phyloP scores from a whole-genome alignment of 2,888 invertebrate species.

The Dynastes hyllus region DNA sequence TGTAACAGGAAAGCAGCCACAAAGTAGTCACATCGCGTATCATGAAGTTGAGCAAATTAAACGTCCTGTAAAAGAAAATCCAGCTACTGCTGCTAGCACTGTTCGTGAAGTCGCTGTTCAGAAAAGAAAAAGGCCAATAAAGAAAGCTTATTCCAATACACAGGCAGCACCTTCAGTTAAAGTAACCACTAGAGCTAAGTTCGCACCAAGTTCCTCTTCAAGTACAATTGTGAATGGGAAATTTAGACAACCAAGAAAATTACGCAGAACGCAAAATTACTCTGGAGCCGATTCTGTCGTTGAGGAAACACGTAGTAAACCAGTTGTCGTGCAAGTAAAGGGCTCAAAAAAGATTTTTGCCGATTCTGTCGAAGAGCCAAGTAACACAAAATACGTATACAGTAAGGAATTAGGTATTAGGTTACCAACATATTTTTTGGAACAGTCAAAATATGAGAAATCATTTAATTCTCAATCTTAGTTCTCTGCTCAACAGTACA shows the following conservation, averaged over 20 bases:
- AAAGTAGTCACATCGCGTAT: constrained; percentile 78
- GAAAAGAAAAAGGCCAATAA: constrained; percentile 45
- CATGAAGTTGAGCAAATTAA: constrained; percentile 73
- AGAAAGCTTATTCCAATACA: constrained; percentile 44
- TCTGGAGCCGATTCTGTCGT: constrained; percentile 59
- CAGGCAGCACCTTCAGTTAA: constrained; percentile 40
- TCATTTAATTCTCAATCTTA: constrained; percentile 74
- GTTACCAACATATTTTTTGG: constrained; percentile 81
- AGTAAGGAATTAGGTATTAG: constrained; percentile 78
- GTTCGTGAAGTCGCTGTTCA: constrained; percentile 62
- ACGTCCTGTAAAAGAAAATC: constrained; percentile 17
- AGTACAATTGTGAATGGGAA: constrained; percentile 32
- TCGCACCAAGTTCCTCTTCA: constrained; percentile 7
- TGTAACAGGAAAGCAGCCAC: constrained; percentile 80
- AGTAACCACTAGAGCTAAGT: constrained; percentile 32
- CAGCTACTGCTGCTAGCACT: constrained; percentile 70
- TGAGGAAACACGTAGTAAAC: constrained; percentile 61
- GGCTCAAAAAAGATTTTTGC: constrained; percentile 68
- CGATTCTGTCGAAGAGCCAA: constrained; percentile 77
- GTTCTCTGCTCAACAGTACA: not conserved
- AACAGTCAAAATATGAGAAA: constrained; percentile 79
- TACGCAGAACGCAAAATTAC: constrained; percentile 44
- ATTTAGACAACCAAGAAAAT: constrained; percentile 44
- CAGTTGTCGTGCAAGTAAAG: constrained; percentile 58
- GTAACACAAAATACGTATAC: constrained; percentile 79